phyloP scores from a whole-genome alignment of 2,888 invertebrate species.

The Eupithecia inturbata region DNA sequence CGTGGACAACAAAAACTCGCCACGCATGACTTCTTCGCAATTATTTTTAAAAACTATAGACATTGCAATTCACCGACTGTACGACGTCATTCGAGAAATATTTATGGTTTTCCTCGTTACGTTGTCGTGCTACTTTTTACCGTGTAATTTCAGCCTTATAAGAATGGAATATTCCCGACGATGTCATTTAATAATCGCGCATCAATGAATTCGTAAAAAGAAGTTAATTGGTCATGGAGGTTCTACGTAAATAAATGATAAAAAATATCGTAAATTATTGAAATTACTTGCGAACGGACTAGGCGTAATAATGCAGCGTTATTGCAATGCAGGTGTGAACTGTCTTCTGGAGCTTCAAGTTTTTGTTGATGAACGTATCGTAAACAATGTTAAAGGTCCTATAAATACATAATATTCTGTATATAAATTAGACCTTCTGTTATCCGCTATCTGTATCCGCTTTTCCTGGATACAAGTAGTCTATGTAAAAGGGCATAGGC shows the following conservation, averaged over 20 bases:
- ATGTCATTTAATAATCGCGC: conserved; percentile 62
- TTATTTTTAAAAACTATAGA: neutral
- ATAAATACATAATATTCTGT: neutral
- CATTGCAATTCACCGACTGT: neutral
- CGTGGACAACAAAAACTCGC: neutral
- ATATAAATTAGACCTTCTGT: neutral
- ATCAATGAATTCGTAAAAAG: conserved; percentile 50
- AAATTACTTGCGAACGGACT: conserved; percentile 32
- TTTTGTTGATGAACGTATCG: conserved; percentile 5
- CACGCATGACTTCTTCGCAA: neutral
- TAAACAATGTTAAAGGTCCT: neutral
- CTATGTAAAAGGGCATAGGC: too few species aligned
- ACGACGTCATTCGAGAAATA: neutral
- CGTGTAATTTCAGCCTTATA: neutral
- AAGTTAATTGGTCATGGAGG: conserved; percentile 44
- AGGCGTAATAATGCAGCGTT: conserved; percentile 11
- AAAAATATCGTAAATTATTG: conserved; percentile 40
- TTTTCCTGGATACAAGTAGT: neutral
- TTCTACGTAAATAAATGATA: conserved; percentile 57
- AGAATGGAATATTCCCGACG: conserved; percentile 17
- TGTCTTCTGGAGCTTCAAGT: neutral
- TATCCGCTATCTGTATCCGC: too few species aligned
- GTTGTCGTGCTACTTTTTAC: neutral
- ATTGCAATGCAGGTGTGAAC: conserved; percentile 39
- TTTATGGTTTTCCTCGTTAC: neutral